These are phyloP conservation scores for Malurus splendens DNA, from an alignment of 2,797 vertebrate species.

Conservation along the genomic window DNA sequence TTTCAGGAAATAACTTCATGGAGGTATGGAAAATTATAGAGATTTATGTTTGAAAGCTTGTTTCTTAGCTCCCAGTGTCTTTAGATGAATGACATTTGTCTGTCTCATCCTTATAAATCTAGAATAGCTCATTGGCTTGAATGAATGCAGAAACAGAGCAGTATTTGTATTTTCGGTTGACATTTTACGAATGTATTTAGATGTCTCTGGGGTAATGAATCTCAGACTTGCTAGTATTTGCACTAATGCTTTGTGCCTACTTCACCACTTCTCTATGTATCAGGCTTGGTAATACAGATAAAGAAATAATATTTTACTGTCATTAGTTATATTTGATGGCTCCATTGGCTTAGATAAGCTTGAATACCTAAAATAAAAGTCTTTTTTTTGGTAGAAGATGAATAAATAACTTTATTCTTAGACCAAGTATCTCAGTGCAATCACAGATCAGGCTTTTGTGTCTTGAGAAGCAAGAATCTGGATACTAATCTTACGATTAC, in stretches of 20 bases:
- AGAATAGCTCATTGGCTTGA: neutral
- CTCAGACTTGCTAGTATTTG: neutral
- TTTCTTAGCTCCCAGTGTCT: neutral
- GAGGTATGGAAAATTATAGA: neutral
- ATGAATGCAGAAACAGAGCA: neutral
- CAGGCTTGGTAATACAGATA: neutral
- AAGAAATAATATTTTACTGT: neutral
- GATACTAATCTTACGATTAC: neutral
- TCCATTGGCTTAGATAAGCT: neutral
- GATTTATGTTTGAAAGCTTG: neutral
- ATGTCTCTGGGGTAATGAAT: neutral
- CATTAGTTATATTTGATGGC: neutral
- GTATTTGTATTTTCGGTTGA: neutral
- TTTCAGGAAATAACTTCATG: neutral
- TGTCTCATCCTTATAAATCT: neutral
- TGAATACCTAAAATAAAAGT: neutral
- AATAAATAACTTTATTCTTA: neutral
- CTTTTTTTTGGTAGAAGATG: neutral
- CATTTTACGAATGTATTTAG: neutral
- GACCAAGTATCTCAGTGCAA: neutral
- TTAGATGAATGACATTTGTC: neutral
- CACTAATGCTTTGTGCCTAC: neutral
- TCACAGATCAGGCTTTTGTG: neutral
- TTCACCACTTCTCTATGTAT: neutral
- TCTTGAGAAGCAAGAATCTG: neutral